phyloP scores from a whole-genome alignment of 2,888 invertebrate species.

The Cacoxenus indagator region DNA sequence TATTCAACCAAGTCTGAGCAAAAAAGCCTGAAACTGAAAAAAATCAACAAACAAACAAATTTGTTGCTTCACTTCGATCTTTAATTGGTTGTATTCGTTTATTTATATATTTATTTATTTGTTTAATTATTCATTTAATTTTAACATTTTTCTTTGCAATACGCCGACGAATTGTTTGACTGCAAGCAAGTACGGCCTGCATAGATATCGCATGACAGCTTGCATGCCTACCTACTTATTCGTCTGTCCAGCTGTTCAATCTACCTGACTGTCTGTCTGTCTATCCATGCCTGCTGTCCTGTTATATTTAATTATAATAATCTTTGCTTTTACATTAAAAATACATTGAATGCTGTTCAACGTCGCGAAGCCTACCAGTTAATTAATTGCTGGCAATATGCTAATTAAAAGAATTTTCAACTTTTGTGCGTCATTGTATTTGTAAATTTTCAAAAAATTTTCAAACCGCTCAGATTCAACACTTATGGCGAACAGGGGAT shows the following conservation, averaged over 20 bases:
- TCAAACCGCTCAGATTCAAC: too few relatives aligned
- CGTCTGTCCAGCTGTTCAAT: background rate
- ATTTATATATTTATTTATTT: background rate
- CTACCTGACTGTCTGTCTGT: background rate
- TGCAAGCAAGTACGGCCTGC: too few relatives aligned
- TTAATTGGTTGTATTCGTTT: background rate
- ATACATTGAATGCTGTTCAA: background rate
- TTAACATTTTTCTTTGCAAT: background rate
- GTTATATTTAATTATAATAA: conserved; percentile 5
- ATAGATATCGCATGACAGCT: too few relatives aligned
- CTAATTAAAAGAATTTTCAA: conserved; percentile 59
- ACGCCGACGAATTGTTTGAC: too few relatives aligned
- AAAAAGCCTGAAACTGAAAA: too few relatives aligned
- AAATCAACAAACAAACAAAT: background rate
- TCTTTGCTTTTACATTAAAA: conserved; percentile 13
- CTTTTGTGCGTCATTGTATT: too few relatives aligned
- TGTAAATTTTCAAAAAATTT: too few relatives aligned
- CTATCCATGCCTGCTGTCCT: background rate
- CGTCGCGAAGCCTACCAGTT: conserved; percentile 48
- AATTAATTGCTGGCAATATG: conserved; percentile 61
- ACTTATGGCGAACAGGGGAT: too few relatives aligned
- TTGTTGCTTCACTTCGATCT: background rate
- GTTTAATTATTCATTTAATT: background rate
- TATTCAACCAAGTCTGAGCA: background rate
- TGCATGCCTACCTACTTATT: too few relatives aligned